phyloP scores from a whole-genome alignment of 2,888 invertebrate genomes.

The Lasioglossum marginatum region DNA sequence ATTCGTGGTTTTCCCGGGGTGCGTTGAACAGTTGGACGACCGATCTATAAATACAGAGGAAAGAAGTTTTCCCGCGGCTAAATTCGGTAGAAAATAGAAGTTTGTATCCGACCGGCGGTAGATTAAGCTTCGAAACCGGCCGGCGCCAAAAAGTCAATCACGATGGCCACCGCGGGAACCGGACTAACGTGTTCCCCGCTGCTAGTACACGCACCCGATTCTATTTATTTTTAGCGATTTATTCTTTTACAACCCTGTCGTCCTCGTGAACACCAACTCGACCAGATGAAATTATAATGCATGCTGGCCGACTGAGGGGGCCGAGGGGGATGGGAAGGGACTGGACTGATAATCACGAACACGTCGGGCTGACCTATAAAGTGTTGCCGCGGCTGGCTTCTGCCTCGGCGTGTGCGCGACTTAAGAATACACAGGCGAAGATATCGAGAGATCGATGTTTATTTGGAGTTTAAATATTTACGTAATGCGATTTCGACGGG shows the following conservation, averaged over 20 bases:
- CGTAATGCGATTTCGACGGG: constrained; percentile 15
- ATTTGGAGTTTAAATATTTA: constrained; percentile 45
- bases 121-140: constrained; percentile 30
- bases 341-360: constrained; percentile 51
- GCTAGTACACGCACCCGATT: constrained; percentile 23
- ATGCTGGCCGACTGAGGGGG: constrained; percentile 15
- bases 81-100: constrained; percentile 47
- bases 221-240: constrained; percentile 57
- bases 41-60: not conserved
- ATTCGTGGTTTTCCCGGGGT: not conserved
- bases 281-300: constrained; percentile 61
- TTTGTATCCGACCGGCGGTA: not conserved
- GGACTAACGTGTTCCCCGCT: constrained; percentile 43
- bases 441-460: constrained; percentile 39
- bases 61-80: not conserved
- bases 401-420: constrained; percentile 32
- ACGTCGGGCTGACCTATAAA: constrained; percentile 55
- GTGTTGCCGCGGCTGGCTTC: constrained; percentile 37
- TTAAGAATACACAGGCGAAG: constrained; percentile 42
- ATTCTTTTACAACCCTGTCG: constrained; percentile 55
- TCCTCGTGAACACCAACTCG: constrained; percentile 56
- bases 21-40: constrained; percentile 1
- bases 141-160: constrained; percentile 56
- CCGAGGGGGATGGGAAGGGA: constrained; percentile 16
- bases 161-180: constrained; percentile 16